These are phyloP conservation scores for Anastrepha obliqua DNA, from an alignment of 1,140 invertebrate genomes.

Conservation along the genomic window DNA sequence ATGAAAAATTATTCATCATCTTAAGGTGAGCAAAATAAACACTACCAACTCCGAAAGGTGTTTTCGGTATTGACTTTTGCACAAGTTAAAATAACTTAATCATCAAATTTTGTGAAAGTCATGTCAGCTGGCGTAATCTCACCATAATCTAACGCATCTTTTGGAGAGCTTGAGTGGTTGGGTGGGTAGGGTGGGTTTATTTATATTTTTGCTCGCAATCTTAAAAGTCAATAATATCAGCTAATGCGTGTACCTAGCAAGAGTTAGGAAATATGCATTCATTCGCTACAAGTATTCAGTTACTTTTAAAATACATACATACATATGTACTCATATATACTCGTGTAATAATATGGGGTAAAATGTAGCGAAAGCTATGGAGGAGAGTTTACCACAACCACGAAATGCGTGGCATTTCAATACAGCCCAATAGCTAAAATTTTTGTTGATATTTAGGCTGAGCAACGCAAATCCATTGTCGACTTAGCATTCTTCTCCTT, in stretches of 20 bases:
- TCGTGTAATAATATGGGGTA: too few relatives aligned
- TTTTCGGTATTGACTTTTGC: neutral
- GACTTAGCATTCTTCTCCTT: neutral
- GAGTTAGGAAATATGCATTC: neutral
- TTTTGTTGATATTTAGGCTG: neutral
- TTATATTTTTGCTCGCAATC: neutral
- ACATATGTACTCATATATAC: too few relatives aligned
- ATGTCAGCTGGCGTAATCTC: constrained; percentile 69
- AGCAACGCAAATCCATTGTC: neutral
- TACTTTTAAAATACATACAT: too few relatives aligned
- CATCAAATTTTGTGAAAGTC: constrained; percentile 59
- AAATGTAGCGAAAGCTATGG: neutral
- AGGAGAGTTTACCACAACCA: neutral
- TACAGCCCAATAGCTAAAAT: neutral
- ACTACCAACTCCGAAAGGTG: constrained; percentile 49
- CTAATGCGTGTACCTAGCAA: neutral
- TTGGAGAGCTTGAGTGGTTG: neutral
- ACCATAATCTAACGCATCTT: constrained; percentile 55
- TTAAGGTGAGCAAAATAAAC: constrained; percentile 52
- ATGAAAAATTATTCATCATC: constrained; percentile 67
- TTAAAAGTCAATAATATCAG: neutral
- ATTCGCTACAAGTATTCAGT: neutral
- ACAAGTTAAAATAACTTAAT: constrained; percentile 45
- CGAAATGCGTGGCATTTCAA: neutral
- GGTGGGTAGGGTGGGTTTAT: neutral